phyloP scores from a whole-genome alignment of 2,888 invertebrate genomes.

The Aspidiotus destructor region DNA sequence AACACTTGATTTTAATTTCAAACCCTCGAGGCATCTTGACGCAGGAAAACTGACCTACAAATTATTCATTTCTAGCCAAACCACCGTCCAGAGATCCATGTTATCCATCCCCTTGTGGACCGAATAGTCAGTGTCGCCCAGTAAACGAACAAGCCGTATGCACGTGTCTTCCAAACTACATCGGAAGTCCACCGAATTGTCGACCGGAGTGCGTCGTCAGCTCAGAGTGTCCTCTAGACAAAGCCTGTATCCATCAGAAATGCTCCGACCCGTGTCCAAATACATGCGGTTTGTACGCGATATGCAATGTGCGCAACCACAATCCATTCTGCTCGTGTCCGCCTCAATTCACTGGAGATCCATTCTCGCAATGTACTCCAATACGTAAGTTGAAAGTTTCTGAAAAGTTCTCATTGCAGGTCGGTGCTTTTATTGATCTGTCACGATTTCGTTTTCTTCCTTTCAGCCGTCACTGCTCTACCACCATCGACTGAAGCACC shows the following conservation, averaged over 20 bases:
- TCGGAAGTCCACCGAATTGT: conserved; percentile 69
- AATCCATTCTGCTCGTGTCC: conserved; percentile 81
- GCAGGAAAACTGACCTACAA: not conserved
- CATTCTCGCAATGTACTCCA: conserved; percentile 64
- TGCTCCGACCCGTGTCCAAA: conserved; percentile 82
- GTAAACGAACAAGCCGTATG: conserved; percentile 73
- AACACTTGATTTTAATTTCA: no score
- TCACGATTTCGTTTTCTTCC: no score
- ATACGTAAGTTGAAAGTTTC: conserved; percentile 48
- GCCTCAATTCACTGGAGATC: conserved; percentile 74
- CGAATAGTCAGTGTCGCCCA: conserved; percentile 73
- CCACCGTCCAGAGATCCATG: conserved; percentile 55
- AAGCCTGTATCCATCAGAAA: conserved; percentile 74
- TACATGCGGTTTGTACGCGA: conserved; percentile 75
- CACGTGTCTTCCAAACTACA: conserved; percentile 67
- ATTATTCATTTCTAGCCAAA: conserved; percentile 17
- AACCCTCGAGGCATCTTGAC: no score
- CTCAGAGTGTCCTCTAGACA: conserved; percentile 69
- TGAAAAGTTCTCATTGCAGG: not conserved
- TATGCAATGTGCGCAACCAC: conserved; percentile 73
- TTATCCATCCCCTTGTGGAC: conserved; percentile 75
- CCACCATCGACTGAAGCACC: conserved; percentile 35
- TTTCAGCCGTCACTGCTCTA: conserved; percentile 33
- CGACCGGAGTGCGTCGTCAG: conserved; percentile 79
- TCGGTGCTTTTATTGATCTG: not conserved